Evolutionary conservation across 2,888 invertebrate species (phyloP).

Genomic region (Thecocarcelia acutangulata): DNA sequence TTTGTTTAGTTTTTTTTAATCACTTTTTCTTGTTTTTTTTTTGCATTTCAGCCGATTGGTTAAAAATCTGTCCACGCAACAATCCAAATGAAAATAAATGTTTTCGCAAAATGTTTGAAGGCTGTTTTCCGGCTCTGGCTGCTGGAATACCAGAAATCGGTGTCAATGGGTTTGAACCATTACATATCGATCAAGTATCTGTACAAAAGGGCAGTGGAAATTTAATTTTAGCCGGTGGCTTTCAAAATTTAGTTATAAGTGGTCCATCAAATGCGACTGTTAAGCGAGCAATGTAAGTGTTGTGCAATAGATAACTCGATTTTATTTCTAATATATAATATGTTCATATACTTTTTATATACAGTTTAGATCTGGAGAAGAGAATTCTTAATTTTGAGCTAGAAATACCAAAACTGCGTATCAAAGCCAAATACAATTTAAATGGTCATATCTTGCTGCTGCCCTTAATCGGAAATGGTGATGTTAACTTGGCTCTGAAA

Average conservation of each 20-base stretch:
- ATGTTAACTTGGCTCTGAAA: constrained; percentile 82
- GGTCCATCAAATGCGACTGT: constrained; percentile 84
- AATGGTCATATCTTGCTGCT: constrained; percentile 84
- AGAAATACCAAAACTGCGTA: constrained; percentile 83
- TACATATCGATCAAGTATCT: constrained; percentile 83
- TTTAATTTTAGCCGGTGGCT: constrained; percentile 83
- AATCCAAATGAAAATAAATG: constrained; percentile 83
- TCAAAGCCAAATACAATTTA: constrained; percentile 84
- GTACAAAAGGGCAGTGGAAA: constrained; percentile 84
- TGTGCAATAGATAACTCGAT: neutral
- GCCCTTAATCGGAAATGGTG: constrained; percentile 84
- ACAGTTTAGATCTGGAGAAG: constrained; percentile 82
- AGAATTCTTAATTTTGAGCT: constrained; percentile 83
- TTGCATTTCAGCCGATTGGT: constrained; percentile 83
- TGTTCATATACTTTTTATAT: neutral
- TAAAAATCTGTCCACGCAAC: constrained; percentile 82
- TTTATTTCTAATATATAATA: constrained; percentile 1
- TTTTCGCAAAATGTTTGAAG: constrained; percentile 82
- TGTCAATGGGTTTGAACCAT: constrained; percentile 84
- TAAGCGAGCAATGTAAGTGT: constrained; percentile 76
- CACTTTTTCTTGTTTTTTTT: constrained; percentile 1
- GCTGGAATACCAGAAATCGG: constrained; percentile 84
- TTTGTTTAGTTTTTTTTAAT: neutral
- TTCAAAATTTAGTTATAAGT: constrained; percentile 83
- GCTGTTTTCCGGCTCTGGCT: constrained; percentile 84